Percentiles rank a stretch among this genome's conserved stretches.
Conservation (phyloP, 2,113 vertebrate genomes). For the Recurvirostra avosetta region DNA sequence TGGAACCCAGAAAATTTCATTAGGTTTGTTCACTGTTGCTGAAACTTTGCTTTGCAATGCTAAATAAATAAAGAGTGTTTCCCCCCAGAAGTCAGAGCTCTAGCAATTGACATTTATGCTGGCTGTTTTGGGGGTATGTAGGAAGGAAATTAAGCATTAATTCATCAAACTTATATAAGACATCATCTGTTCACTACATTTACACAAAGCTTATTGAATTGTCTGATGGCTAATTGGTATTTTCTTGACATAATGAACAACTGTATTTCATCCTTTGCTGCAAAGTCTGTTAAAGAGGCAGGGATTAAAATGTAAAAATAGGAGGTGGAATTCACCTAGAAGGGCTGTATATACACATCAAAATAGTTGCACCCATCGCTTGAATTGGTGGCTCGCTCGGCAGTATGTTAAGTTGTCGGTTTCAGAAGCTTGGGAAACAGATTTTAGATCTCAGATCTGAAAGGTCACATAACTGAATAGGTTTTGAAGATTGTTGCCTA, state of each 20-base stretch:
- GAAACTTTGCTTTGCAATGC: conserved; percentile 42
- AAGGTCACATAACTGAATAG: background rate
- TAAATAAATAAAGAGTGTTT: conserved; percentile 39
- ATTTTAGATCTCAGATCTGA: background rate
- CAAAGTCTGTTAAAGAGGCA: background rate
- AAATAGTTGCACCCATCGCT: background rate
- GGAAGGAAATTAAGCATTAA: conserved; percentile 58
- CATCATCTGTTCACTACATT: conserved; percentile 66
- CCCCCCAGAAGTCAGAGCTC: conserved; percentile 13
- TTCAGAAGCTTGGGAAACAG: background rate
- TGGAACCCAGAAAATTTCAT: conserved; percentile 52
- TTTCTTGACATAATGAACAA: conserved; percentile 72
- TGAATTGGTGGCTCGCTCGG: background rate
- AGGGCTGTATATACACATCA: background rate
- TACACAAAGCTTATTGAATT: conserved; percentile 70
- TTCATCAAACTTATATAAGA: conserved; percentile 65
- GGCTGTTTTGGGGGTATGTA: background rate
- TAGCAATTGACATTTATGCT: conserved; percentile 38
- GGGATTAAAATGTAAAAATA: background rate
- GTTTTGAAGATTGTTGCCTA: background rate
- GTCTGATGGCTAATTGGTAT: conserved; percentile 67
- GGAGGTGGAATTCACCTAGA: background rate
- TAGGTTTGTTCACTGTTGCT: conserved; percentile 36
- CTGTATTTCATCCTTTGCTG: conserved; percentile 48
- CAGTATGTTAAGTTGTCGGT: background rate